phyloP scores from a whole-genome alignment of 2,113 vertebrate species.

The Dasypus novemcinctus region DNA sequence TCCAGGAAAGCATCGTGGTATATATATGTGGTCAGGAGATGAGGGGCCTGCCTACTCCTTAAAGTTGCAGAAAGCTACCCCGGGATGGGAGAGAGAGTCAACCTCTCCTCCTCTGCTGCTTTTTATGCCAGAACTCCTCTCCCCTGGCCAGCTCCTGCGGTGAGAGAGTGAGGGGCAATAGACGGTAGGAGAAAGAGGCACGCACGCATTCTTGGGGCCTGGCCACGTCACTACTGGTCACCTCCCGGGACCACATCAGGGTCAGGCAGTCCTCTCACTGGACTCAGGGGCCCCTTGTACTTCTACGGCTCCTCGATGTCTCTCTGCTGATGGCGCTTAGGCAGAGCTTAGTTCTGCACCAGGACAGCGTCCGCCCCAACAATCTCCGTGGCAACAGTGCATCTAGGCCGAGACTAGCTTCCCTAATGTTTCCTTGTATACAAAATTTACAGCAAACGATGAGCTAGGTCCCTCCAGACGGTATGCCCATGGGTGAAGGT shows the following conservation, averaged over 20 bases:
- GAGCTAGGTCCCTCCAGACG: not conserved
- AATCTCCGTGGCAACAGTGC: not conserved
- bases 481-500: too few relatives aligned
- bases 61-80: not conserved
- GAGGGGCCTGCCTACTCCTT: not conserved
- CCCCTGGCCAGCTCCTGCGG: not conserved
- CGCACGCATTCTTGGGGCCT: not conserved
- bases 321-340: not conserved
- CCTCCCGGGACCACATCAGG: not conserved
- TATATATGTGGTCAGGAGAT: not conserved
- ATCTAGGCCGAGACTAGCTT: not conserved
- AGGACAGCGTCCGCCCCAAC: not conserved
- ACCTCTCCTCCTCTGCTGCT: not conserved
- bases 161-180: not conserved
- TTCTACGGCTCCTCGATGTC: not conserved
- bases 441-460: not conserved
- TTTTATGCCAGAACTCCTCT: not conserved
- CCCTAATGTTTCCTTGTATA: not conserved
- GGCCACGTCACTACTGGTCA: not conserved
- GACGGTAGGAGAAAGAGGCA: not conserved
- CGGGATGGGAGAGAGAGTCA: not conserved
- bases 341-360: not conserved
- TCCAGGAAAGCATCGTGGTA: too few relatives aligned
- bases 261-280: not conserved
- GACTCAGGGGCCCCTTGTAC: not conserved